Evolutionary conservation across 2,888 invertebrate genomes (phyloP).

Genomic region (Eristalis intricaria): DNA sequence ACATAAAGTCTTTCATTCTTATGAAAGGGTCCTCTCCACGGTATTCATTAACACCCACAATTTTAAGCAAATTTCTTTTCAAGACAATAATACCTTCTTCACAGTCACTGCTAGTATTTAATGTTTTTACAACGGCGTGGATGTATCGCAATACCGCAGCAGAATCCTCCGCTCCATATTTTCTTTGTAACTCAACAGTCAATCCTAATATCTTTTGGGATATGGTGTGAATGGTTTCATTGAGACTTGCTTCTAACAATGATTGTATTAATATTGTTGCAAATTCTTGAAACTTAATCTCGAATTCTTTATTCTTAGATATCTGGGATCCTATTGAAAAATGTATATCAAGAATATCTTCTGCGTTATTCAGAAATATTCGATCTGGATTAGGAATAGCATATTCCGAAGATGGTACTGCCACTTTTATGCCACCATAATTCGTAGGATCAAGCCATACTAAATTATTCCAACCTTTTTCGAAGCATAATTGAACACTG

Average conservation of each 20-base stretch:
- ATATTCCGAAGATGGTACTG: constrained; percentile 81
- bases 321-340: constrained; percentile 41
- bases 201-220: constrained; percentile 79
- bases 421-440: constrained; percentile 87
- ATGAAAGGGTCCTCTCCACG: background rate
- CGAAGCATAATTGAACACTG: constrained; percentile 92
- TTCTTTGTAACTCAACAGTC: constrained; percentile 78
- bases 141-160: constrained; percentile 74
- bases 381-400: constrained; percentile 82
- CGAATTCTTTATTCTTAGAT: constrained; percentile 84
- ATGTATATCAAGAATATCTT: constrained; percentile 20
- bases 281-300: constrained; percentile 79
- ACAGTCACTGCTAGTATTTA: constrained; percentile 84
- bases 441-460: constrained; percentile 95
- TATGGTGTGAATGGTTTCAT: constrained; percentile 78
- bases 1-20: background rate
- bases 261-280: constrained; percentile 82
- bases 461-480: constrained; percentile 94
- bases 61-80: constrained; percentile 89
- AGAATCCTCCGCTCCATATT: constrained; percentile 78
- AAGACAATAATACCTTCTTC: constrained; percentile 84
- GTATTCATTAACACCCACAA: constrained; percentile 90
- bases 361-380: constrained; percentile 8
- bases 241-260: constrained; percentile 76
- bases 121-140: constrained; percentile 80